Evolutionary conservation across 1,140 invertebrate genomes (phyloP), one percentile per base, ranked within the genome.

Genomic region (Himalopsyche phryganea): DNA sequence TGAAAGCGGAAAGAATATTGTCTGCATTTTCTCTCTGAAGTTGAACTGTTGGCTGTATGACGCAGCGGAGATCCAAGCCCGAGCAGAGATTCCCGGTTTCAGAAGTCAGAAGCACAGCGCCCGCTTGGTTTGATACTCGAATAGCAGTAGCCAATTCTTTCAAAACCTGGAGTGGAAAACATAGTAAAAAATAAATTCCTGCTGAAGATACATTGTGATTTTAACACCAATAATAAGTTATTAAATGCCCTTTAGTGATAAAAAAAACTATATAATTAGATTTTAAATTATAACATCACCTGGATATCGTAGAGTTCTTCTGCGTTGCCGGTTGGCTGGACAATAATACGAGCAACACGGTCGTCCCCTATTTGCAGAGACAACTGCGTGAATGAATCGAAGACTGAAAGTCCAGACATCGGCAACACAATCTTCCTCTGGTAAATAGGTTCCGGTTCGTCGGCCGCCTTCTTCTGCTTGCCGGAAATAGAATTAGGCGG

Each of bases 61-160:
- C 18, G 14, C 36, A 38, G 32, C 50, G 47, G n/a, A 64, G 51
- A 47, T 64, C 53, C 15, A 64, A 50, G 4, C 61, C 61, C 5
- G 23, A 44, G 50, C 57, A 64, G 9, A 60, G 35, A 6, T 38
- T 19, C 14, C 57, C 57, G 2, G 52, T 28, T 13, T 38, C 32
- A 0, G 61, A 60, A 1, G 57, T 60, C 17, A 64, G 42, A 6
- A 50, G 36, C 5, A 64, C 17, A 1, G 57, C 52, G 6, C 50
- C 36, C 1, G 35, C 33, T 38, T 50, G 7, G 3, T 36, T 32
- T 17, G 41, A 38, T 36, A 32, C 42, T 38, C 48, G 6, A 5
- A 64, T 20, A 14, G 61, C 61, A 20, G 42, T 44, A 3, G 47
- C 41, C n/a, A 64, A 49, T 45, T 64, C 61, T 38, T 32, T 13